A percentile compares a stretch with the other conserved stretches of the same genome.
These are phyloP conservation scores for Nycticorax nycticorax DNA, from an alignment of 2,113 vertebrate species.

Conservation along the genomic window DNA sequence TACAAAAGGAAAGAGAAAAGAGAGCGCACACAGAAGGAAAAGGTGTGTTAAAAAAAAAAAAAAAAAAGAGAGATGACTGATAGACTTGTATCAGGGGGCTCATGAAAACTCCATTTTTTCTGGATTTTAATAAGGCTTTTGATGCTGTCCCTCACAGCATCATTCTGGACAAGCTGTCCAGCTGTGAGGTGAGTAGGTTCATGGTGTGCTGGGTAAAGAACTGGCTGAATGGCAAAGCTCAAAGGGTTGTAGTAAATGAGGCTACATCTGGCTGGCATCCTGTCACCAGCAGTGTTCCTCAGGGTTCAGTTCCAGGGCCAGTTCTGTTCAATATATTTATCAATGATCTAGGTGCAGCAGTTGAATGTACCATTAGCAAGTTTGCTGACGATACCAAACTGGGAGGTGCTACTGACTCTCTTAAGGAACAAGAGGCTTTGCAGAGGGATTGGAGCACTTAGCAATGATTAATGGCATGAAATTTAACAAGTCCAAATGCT, in stretches of 20 bases:
- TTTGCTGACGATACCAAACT: neutral
- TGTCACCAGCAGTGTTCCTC: neutral
- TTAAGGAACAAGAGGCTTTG: neutral
- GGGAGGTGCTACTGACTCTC: neutral
- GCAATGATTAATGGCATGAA: neutral
- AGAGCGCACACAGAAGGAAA: neutral
- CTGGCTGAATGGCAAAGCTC: neutral
- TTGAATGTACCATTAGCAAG: neutral
- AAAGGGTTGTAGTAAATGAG: neutral
- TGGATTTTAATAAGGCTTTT: neutral
- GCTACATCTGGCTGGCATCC: neutral
- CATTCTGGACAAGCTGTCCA: neutral
- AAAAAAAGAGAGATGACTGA: neutral
- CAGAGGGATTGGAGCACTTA: neutral
- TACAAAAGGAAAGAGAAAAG: neutral
- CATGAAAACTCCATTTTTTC: neutral
- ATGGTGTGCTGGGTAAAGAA: rapidly evolving
- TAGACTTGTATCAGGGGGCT: neutral
- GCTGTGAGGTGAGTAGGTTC: neutral
- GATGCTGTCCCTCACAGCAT: neutral
- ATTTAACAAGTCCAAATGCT: neutral
- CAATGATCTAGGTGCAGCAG: neutral
- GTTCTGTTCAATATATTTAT: neutral
- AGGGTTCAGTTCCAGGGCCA: neutral
- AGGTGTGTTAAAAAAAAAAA: neutral